Percentiles rank a stretch among this genome's conserved stretches.
phyloP scores from a whole-genome alignment of 2,113 vertebrate genomes.

The Sigmodon hispidus region DNA sequence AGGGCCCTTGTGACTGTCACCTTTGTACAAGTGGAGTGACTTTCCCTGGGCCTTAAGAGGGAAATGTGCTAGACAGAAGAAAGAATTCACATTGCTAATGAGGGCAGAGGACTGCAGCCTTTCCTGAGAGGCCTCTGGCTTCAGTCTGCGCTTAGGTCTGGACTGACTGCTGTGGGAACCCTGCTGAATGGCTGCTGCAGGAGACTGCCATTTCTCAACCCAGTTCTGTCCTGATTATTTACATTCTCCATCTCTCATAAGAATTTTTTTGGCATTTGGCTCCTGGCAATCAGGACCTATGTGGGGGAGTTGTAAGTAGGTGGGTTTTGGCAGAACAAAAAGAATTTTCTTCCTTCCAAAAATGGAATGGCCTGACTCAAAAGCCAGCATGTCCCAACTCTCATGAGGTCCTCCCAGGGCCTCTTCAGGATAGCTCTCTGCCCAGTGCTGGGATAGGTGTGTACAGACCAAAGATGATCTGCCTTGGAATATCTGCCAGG shows the following conservation, averaged over 20 bases:
- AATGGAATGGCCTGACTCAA: constrained; percentile 20
- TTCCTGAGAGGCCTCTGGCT: neutral
- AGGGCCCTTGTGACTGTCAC: constrained; percentile 16
- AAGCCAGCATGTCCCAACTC: neutral
- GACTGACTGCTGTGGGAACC: neutral
- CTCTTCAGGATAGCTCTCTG: neutral
- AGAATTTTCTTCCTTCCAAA: constrained; percentile 54
- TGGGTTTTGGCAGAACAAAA: constrained; percentile 45
- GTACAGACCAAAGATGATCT: neutral
- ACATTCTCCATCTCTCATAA: neutral
- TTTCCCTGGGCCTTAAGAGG: neutral
- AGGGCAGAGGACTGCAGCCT: neutral
- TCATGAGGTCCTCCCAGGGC: neutral
- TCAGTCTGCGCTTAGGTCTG: rapidly evolving
- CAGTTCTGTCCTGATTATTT: neutral
- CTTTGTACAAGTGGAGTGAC: neutral
- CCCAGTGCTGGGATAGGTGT: rapidly evolving
- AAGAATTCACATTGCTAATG: neutral
- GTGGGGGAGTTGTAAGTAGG: constrained; percentile 33
- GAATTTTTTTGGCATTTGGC: constrained; percentile 65
- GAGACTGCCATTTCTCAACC: neutral
- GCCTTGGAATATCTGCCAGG: neutral
- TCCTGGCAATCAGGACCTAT: constrained; percentile 5
- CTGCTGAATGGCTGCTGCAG: neutral
- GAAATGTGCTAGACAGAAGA: neutral